Evolutionary conservation across 2,797 vertebrate species (phyloP).

Genomic region (Catharus ustulatus): DNA sequence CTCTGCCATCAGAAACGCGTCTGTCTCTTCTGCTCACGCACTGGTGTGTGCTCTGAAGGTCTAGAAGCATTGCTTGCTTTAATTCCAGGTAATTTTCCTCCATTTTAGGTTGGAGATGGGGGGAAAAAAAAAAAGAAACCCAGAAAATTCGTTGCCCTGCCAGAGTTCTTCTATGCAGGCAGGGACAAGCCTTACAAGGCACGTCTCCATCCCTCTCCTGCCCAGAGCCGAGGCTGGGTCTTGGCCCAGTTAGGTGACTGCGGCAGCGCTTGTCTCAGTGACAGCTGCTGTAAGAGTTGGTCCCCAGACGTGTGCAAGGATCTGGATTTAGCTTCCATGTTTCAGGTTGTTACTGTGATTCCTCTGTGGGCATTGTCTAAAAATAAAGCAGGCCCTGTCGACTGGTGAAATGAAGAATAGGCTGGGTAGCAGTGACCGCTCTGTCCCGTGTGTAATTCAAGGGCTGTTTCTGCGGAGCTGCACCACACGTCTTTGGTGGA

Average conservation of each 20-base stretch:
- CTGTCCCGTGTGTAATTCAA: accelerated
- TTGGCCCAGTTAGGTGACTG: neutral
- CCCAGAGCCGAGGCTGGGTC: accelerated
- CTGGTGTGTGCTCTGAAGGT: neutral
- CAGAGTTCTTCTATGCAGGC: neutral
- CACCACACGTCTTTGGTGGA: accelerated
- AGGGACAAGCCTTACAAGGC: neutral
- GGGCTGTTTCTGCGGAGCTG: neutral
- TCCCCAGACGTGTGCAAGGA: neutral
- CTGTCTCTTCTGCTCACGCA: neutral
- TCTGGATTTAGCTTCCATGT: neutral
- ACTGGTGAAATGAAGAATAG: neutral
- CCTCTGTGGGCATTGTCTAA: neutral
- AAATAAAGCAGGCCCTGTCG: neutral
- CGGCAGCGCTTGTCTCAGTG: neutral
- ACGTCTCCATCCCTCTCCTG: neutral
- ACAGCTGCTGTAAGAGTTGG: neutral
- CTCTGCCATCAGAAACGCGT: accelerated
- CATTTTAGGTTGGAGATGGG: neutral
- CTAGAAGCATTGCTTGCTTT: neutral
- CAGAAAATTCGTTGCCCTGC: neutral
- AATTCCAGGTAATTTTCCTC: neutral
- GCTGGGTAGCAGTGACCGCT: neutral
- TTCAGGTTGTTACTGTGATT: neutral
- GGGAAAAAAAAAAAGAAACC: too few species aligned